Evolutionary conservation across 2,797 vertebrate genomes (phyloP), one percentile per base, ranked within the genome.

Genomic region (Catostomus latipinnis): DNA sequence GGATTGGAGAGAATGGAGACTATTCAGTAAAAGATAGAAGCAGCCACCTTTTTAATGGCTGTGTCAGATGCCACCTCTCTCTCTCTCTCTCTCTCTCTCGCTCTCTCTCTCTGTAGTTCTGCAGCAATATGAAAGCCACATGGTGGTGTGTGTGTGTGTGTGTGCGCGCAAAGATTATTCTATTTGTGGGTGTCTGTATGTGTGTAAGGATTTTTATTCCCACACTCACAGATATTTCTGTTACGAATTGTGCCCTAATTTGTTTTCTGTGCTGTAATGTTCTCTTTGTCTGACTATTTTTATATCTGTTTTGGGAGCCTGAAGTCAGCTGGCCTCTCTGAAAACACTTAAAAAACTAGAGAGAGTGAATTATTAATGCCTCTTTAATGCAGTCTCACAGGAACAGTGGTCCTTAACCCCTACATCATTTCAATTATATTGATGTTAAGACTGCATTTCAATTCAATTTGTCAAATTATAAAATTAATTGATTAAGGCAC

Each of bases 241-340:
- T 61, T 71, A 69, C 77, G 81, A 80, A 78, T 80, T 74, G 74
- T 72, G 73, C 54, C 57, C 82, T 78, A 69, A 71, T 84, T 82
- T 68, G 14, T 83, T 63, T 79, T 50, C 57, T 66, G 65, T 54
- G 57, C 74, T 71, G 69, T 71, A 49, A 69, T 81, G 80, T 74
- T 70, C 76, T 83, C 18, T 8, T 85, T 76, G 70, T 70, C 69
- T 78, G 71, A 63, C 71, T 83, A 86, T 83, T 86, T 84, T 81
- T 75, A 81, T 34, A 34, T 13, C 16, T 56, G 70, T 18, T 66
- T 82, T 34, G 72, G 70, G 61, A 70, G 68, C 56, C 78, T 70
- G 49, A 34, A 71, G n/a, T 80, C 49, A 71, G 69, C 80, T 76
- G 72, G 78, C 71, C 76, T 74, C 71, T 62, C 53, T 65, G 14